Conservation (phyloP, 64 coral and sea anemone species). For the Porites lutea region DNA sequence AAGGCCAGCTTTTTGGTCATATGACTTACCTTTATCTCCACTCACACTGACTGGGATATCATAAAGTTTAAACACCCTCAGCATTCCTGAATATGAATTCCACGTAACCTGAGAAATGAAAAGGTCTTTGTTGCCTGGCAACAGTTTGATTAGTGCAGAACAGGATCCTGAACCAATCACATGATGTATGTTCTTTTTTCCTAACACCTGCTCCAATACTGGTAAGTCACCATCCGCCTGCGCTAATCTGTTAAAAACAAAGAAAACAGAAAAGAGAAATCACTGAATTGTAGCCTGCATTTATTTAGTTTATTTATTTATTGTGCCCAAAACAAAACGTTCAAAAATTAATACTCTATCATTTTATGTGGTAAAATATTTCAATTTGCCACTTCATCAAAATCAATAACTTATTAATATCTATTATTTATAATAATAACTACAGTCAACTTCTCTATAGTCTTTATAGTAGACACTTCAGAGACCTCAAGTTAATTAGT, state of each 20-base stretch:
- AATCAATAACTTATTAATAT: too few species aligned
- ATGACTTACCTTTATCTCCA: conserved; percentile 63
- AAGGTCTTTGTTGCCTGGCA: conserved; percentile 92
- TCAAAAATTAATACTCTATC: too few species aligned
- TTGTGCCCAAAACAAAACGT: too few species aligned
- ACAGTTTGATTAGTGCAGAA: conserved; percentile 91
- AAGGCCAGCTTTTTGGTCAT: background rate
- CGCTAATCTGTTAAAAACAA: conserved; percentile 50
- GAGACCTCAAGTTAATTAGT: too few species aligned
- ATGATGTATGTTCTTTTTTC: conserved; percentile 66
- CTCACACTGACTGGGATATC: conserved; percentile 71
- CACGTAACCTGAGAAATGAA: conserved; percentile 97
- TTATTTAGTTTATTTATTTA: too few species aligned
- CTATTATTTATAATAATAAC: too few species aligned
- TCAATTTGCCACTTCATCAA: too few species aligned
- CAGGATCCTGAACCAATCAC: conserved; percentile 89
- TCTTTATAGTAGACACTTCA: too few species aligned
- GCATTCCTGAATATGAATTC: conserved; percentile 50
- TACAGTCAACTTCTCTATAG: too few species aligned
- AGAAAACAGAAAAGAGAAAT: too few species aligned
- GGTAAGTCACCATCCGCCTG: conserved; percentile 66
- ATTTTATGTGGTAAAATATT: too few species aligned
- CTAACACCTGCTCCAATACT: conserved; percentile 66
- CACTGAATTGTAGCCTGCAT: too few species aligned
- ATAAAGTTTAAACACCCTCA: conserved; percentile 92